A percentile compares a stretch with the other conserved stretches of the same genome.
Conservation (phyloP, 2,888 invertebrate genomes). For the Allygus modestus region DNA sequence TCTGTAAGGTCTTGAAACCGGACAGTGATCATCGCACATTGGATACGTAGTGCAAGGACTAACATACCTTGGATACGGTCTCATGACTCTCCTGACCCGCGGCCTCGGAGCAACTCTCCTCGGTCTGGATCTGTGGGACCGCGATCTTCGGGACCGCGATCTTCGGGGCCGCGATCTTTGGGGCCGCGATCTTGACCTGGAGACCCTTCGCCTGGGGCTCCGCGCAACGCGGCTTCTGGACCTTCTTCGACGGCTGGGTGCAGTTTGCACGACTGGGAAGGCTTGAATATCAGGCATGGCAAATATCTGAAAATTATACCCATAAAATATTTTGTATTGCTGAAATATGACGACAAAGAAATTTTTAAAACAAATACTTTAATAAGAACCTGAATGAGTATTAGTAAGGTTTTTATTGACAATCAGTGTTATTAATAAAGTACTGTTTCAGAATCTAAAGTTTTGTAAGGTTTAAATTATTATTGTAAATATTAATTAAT, state of each 20-base stretch:
- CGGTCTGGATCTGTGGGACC: background rate
- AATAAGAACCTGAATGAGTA: too few species aligned
- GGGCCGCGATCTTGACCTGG: background rate
- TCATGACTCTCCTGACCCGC: background rate
- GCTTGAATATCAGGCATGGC: constrained; percentile 19
- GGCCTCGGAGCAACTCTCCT: background rate
- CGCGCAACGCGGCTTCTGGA: background rate
- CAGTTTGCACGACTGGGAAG: background rate
- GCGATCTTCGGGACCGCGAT: too few species aligned
- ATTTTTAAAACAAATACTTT: too few species aligned
- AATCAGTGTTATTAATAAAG: too few species aligned
- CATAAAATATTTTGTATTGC: too few species aligned
- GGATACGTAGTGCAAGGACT: constrained; percentile 6
- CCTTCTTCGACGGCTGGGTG: background rate
- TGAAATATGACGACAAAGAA: too few species aligned
- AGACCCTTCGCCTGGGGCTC: background rate
- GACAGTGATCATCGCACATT: background rate
- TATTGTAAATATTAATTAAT: too few species aligned
- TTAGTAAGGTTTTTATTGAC: too few species aligned
- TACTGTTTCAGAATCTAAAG: too few species aligned
- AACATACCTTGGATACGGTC: background rate
- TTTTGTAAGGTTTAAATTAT: too few species aligned
- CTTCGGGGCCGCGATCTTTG: too few species aligned
- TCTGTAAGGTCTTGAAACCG: background rate
- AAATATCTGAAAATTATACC: background rate